Base-by-base conservation (phyloP, 2,888 invertebrate genomes). In the Thecocarcelia acutangulata region DNA sequence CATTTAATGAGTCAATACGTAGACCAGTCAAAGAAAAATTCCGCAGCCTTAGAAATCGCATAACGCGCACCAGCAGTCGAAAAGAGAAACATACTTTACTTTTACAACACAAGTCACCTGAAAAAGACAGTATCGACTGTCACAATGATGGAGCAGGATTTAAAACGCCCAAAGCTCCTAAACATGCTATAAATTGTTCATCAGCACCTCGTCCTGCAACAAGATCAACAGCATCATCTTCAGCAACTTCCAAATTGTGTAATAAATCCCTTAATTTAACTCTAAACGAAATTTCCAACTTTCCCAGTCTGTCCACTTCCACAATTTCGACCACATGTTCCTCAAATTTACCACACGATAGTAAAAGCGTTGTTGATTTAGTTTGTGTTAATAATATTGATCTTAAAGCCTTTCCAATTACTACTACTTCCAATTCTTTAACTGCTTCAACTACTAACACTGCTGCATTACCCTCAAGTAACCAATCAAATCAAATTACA, bases 121-220 rank as follows among this genome's bases (percentile, higher is more conserved):
- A 84, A 37, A 82, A 84, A 48, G 83, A 81, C 42, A 56, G 24
- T 44, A 15, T 66, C 15, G 70, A 80, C 48, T 28, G 81, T 66
- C 83, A 80, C 6, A 83, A 80, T 54, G 83, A 83, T 19, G 64
- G 63, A 61, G 84, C 77, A 63, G 90, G 87, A 9, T 91, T 91
- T 68, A 91, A 91, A 85, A 91, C 91, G 2, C 91, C 91, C 1
- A 87, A 89, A 84, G 88, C 89, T 11, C 90, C 90, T 76, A 87
- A 86, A 81, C 85, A 54, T 69, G 74, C 78, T 42, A 44, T 64
- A n/a, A 75, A 75, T 70, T 84, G 84, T 44, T 61, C 64, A 0
- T 83, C 84, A 13, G 83, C 83, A 33, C 72, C 82, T 11, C 52
- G 82, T 12, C 74, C 84, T 24, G 28, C 46, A 13, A 54, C 78